Conservation (phyloP, 2,888 invertebrate species). For the Lasioglossum zephyrum region DNA sequence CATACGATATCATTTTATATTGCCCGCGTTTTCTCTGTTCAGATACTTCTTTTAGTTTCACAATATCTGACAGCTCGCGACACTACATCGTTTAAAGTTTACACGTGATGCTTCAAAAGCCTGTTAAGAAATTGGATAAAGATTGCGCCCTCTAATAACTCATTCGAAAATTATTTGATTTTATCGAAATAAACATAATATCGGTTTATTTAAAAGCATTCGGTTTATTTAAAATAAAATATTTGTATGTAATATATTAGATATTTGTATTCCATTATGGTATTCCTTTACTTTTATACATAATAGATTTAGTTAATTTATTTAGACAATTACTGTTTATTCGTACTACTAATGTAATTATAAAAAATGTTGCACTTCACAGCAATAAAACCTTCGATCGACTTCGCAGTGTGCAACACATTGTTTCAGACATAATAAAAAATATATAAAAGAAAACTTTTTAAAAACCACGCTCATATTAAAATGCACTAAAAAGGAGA, state of each 20-base stretch:
- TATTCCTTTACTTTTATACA: no score
- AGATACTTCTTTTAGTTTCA: slow-evolving; percentile 25
- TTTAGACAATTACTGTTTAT: no score
- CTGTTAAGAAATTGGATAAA: slow-evolving; percentile 27
- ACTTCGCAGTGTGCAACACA: no score
- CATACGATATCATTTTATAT: slow-evolving; percentile 41
- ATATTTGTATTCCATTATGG: no score
- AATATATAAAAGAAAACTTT: no score
- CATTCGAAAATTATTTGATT: slow-evolving; percentile 15
- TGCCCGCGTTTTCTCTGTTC: slow-evolving; percentile 22
- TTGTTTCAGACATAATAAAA: no score
- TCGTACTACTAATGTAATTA: no score
- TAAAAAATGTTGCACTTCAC: no score
- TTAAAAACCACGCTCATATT: no score
- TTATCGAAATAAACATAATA: slow-evolving; percentile 20
- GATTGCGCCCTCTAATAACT: not conserved
- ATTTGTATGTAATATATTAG: not conserved
- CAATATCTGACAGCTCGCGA: slow-evolving; percentile 49
- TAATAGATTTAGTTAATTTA: no score
- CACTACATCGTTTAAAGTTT: slow-evolving; percentile 21
- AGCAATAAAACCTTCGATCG: no score
- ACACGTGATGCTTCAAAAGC: slow-evolving; percentile 38
- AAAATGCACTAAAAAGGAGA: no score
- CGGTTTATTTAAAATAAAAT: not conserved
- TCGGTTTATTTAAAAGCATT: not conserved